Evolutionary conservation across 2,888 invertebrate species (phyloP), one percentile per base, ranked within the genome.

Genomic region (Autographa gamma): DNA sequence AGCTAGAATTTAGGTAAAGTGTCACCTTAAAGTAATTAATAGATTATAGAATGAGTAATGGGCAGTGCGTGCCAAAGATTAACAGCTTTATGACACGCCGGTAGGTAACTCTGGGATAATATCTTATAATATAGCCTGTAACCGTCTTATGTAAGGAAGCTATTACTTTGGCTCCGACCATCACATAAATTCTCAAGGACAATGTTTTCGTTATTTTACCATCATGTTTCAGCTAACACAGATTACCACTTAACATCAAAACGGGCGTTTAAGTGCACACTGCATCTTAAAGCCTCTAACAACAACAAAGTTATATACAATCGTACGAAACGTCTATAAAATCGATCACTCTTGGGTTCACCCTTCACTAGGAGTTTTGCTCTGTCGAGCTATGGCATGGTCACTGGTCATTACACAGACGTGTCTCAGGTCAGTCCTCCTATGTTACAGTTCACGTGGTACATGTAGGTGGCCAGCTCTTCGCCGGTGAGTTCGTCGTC

Each of bases 391-490:
- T 74, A 48, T 71, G 59, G 69, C 64, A 64, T 69, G 66, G 67
- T 75, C 81, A 80, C 76, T 67, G 34, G 68, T 48, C 70, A 69
- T 82, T 88, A 93, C 77, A 93, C 93, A 73, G 88, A 85, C 77
- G 93, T 93, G 84, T 92, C 92, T 95, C 95, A 95, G 86, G 94
- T 94, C 66, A 91, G 88, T 63, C 93, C 93, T 6, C 92, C 92
- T 54, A 93, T 93, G 62, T 92, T 90, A 82, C 92, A 91, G 83
- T 97, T 97, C 63, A 97, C 94, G 89, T 97, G 96, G 67, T 97
- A 97, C 97, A 97, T 97, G 89, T 97, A 97, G 25, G 96, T 96
- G 18, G 97, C 97, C 66, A 97, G 93, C 87, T 97, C 97, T 64
- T 96, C 96, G 11, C 97, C 97, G 13, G 96, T 97, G 81, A 97